Conservation (phyloP, 2,113 vertebrate species). For the Sminthopsis crassicaudata region DNA sequence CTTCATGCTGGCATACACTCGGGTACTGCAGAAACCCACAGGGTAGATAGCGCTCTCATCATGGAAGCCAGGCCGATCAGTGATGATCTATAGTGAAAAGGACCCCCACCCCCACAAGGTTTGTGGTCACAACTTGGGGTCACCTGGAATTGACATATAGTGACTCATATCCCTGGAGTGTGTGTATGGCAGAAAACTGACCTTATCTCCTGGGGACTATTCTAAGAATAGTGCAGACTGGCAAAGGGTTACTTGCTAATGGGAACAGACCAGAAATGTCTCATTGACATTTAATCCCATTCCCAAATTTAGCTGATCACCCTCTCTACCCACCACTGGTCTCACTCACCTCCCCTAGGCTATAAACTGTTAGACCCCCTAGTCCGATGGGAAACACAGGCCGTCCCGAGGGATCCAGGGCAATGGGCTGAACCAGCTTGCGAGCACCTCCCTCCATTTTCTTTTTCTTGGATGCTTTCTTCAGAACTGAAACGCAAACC, state of each 20-base stretch:
- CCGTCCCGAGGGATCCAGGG: constrained; percentile 91
- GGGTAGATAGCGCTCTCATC: constrained; percentile 92
- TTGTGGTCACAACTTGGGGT: constrained; percentile 27
- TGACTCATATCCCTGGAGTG: neutral
- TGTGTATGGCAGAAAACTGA: constrained; percentile 32
- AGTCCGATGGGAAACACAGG: constrained; percentile 92
- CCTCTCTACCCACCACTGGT: constrained; percentile 63
- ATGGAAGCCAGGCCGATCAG: constrained; percentile 90
- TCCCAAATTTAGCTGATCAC: constrained; percentile 64
- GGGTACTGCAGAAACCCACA: constrained; percentile 93
- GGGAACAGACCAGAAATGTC: constrained; percentile 53
- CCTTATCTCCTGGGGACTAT: constrained; percentile 56
- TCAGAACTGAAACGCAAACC: constrained; percentile 85
- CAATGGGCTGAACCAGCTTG: constrained; percentile 90
- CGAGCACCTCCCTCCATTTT: constrained; percentile 88
- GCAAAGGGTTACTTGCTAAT: constrained; percentile 47
- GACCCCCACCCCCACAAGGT: constrained; percentile 11
- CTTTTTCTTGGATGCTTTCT: constrained; percentile 91
- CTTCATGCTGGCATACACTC: constrained; percentile 89
- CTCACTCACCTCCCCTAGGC: constrained; percentile 91
- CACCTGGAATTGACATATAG: constrained; percentile 46
- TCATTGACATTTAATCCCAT: constrained; percentile 53
- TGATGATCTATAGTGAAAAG: constrained; percentile 86
- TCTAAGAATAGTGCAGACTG: constrained; percentile 51
- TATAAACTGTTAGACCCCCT: constrained; percentile 92